Percentiles rank a stretch among this genome's conserved stretches.
phyloP scores from a whole-genome alignment of 2,888 invertebrate species.

The Serripes groenlandicus region DNA sequence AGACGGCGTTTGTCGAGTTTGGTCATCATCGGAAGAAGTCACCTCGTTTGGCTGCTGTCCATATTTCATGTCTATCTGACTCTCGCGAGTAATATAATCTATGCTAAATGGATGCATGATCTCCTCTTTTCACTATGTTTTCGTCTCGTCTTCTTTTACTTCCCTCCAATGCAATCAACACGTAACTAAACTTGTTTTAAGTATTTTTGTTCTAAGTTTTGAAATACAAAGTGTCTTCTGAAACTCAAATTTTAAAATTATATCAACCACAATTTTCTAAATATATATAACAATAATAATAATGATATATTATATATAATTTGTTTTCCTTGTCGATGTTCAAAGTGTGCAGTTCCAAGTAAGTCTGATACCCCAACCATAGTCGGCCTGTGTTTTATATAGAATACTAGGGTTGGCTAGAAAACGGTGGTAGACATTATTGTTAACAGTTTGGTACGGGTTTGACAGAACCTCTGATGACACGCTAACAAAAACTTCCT shows the following conservation, averaged over 20 bases:
- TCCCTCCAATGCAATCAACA: no score
- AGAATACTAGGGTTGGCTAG: not conserved
- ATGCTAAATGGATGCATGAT: conserved; percentile 68
- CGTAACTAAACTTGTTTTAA: no score
- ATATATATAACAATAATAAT: no score
- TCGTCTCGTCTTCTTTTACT: no score
- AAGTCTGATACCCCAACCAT: not conserved
- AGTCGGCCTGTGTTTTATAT: not conserved
- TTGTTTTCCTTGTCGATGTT: not conserved
- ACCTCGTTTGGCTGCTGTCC: not conserved
- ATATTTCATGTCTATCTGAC: not conserved
- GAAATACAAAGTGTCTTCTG: no score
- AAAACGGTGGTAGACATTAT: conserved; percentile 23
- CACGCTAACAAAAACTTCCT: conserved; percentile 24
- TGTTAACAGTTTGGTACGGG: conserved; percentile 44
- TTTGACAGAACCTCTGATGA: conserved; percentile 48
- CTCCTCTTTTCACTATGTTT: no score
- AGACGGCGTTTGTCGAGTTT: conserved; percentile 46
- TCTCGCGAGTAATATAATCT: conserved; percentile 57
- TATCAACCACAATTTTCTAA: no score
- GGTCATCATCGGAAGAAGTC: not conserved
- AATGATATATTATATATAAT: no score
- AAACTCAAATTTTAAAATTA: no score
- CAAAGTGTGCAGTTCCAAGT: not conserved
- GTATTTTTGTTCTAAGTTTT: no score